Conservation (phyloP, 1,140 invertebrate genomes). For the Drosophila repletoides region DNA sequence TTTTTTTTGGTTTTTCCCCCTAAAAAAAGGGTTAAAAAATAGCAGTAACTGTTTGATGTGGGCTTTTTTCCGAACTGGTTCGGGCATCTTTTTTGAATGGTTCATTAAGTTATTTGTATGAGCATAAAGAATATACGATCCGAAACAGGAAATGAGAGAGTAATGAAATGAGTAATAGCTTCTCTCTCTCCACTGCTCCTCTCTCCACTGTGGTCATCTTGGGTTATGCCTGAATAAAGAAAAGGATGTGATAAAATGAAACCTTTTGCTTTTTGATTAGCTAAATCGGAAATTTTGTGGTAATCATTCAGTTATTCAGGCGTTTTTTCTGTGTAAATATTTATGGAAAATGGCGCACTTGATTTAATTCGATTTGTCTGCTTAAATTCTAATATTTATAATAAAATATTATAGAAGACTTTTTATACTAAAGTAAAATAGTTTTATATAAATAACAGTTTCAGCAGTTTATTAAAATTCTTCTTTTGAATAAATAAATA, state of each 20-base stretch:
- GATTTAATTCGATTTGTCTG: too few relatives aligned
- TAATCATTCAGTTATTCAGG: too few relatives aligned
- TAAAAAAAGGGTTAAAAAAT: constrained; percentile 71
- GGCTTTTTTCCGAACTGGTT: constrained; percentile 30
- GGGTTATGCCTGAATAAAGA: not conserved
- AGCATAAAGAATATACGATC: constrained; percentile 20
- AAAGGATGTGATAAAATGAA: not conserved
- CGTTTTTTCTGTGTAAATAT: too few relatives aligned
- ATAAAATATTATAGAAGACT: too few relatives aligned
- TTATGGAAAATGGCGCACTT: too few relatives aligned
- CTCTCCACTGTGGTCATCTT: constrained; percentile 17
- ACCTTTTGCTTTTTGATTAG: not conserved
- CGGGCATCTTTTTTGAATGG: constrained; percentile 40
- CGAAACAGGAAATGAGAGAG: not conserved
- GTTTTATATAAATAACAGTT: too few relatives aligned
- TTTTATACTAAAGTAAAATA: too few relatives aligned
- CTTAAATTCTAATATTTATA: too few relatives aligned
- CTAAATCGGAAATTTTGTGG: constrained; percentile 12
- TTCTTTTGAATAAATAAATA: too few relatives aligned
- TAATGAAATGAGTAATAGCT: constrained; percentile 18
- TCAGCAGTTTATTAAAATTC: too few relatives aligned
- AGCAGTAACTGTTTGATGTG: constrained; percentile 74
- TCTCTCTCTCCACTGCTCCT: too few relatives aligned
- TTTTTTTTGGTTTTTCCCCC: constrained; percentile 14
- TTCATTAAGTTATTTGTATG: constrained; percentile 67